A percentile compares a stretch with the other conserved stretches of the same genome.
phyloP scores from a whole-genome alignment of 2,113 vertebrate genomes.

The Gadus chalcogrammus region DNA sequence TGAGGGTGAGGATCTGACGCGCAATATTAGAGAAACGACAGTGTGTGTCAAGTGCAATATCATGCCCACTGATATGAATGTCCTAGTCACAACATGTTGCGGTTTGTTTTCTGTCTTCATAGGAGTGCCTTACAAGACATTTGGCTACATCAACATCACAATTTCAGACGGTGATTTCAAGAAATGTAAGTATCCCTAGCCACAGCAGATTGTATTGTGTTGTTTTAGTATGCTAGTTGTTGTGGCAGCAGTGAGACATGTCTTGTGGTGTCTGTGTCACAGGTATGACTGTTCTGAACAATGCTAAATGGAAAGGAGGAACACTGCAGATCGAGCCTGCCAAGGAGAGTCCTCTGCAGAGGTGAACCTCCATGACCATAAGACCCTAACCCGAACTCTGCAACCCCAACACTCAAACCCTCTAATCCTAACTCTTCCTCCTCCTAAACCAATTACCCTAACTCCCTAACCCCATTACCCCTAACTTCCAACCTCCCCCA shows the following conservation, averaged over 20 bases:
- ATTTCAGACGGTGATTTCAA: constrained; percentile 79
- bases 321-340: constrained; percentile 89
- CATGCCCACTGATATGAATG: neutral
- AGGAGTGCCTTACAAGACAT: constrained; percentile 86
- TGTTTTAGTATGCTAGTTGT: neutral
- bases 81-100: neutral
- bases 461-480: constrained; percentile 5
- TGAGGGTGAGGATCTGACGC: constrained; percentile 69
- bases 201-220: neutral
- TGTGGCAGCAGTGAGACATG: neutral
- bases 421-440: neutral
- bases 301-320: constrained; percentile 93
- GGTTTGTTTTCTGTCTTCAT: constrained; percentile 25
- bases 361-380: constrained; percentile 58
- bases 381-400: no score
- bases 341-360: constrained; percentile 91
- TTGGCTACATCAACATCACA: constrained; percentile 84
- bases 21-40: neutral
- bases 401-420: constrained; percentile 17
- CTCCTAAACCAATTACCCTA: no score
- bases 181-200: constrained; percentile 75
- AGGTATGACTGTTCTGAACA: constrained; percentile 89
- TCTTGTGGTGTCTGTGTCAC: constrained; percentile 7
- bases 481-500: constrained; percentile 3
- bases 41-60: neutral